These are phyloP conservation scores for Ectropis grisescens DNA, from an alignment of 1,140 invertebrate genomes.

Conservation along the genomic window DNA sequence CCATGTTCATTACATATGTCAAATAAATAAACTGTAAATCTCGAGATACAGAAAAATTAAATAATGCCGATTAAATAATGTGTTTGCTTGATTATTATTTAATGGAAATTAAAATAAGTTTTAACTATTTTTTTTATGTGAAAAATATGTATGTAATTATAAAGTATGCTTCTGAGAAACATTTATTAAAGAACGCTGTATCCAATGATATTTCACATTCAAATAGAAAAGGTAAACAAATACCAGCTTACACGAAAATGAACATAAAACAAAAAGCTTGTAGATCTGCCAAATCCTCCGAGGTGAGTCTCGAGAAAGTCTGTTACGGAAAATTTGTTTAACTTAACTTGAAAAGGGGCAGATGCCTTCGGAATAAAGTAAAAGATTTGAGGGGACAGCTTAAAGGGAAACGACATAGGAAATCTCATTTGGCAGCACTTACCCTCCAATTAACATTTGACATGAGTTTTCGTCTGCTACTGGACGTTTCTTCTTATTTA, in stretches of 20 bases:
- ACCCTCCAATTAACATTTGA: conserved; percentile 41
- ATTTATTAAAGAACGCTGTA: too few species aligned
- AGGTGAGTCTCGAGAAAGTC: conserved; percentile 43
- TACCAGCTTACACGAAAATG: conserved; percentile 8
- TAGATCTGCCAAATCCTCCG: conserved; percentile 43
- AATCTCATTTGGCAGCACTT: conserved; percentile 37
- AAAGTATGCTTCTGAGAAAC: too few species aligned
- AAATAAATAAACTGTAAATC: too few species aligned
- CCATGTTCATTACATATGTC: too few species aligned
- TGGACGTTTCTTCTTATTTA: conserved; percentile 10
- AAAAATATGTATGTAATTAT: too few species aligned
- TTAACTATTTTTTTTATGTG: too few species aligned
- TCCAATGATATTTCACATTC: too few species aligned
- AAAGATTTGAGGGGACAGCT: conserved; percentile 35
- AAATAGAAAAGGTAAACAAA: too few species aligned
- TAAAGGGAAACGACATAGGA: conserved; percentile 28
- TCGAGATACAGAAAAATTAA: too few species aligned
- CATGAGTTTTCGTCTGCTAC: conserved; percentile 10
- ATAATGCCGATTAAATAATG: too few species aligned
- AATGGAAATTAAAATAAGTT: too few species aligned
- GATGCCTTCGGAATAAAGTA: conserved; percentile 31
- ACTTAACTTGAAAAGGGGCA: conserved; percentile 45
- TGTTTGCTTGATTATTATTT: too few species aligned
- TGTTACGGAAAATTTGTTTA: conserved; percentile 56
- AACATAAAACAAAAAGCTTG: conserved; percentile 41